These are phyloP conservation scores for Thunnus maccoyii DNA, from an alignment of 2,113 vertebrate species.

Conservation along the genomic window DNA sequence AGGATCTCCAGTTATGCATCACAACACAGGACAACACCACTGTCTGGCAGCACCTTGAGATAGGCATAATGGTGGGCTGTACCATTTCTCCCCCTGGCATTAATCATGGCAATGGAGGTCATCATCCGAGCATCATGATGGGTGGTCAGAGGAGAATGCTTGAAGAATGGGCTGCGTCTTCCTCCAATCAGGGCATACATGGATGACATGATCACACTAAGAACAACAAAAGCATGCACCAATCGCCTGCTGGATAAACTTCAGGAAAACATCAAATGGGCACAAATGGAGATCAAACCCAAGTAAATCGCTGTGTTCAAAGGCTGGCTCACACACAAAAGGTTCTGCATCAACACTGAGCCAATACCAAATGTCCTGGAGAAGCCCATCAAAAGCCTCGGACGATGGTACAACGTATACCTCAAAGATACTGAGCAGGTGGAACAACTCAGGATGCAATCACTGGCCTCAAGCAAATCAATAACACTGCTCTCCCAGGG, in stretches of 20 bases:
- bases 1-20: background rate
- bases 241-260: background rate
- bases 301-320: too few species aligned
- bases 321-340: too few species aligned
- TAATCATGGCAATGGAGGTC: slow-evolving; percentile 6
- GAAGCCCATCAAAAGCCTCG: too few species aligned
- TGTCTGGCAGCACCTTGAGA: background rate
- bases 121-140: background rate
- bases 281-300: background rate
- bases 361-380: background rate
- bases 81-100: background rate
- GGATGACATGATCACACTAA: too few species aligned
- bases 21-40: background rate
- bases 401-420: too few species aligned
- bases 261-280: slow-evolving; percentile 3
- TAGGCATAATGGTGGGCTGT: background rate
- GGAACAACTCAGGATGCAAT: too few species aligned
- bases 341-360: too few species aligned
- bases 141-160: background rate
- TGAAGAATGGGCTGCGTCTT: background rate
- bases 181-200: background rate
- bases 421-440: too few species aligned
- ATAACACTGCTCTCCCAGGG: too few species aligned
- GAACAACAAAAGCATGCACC: too few species aligned
- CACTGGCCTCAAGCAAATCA: too few species aligned